Conservation (phyloP, 2,888 invertebrate genomes). For the Epirrhoe alternata region DNA sequence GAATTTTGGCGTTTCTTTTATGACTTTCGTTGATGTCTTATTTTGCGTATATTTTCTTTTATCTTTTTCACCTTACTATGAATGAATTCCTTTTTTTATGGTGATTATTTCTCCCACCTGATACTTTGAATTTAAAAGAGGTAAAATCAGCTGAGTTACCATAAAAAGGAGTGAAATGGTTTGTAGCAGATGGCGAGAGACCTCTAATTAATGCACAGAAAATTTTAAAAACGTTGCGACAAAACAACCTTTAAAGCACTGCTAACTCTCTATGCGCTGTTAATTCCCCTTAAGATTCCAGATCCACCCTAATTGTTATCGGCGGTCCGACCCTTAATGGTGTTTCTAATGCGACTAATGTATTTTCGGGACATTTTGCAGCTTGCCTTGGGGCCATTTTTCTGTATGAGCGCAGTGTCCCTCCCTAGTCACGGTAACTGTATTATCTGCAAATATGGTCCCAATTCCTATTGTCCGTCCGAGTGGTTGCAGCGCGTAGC, state of each 20-base stretch:
- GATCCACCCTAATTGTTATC: constrained; percentile 84
- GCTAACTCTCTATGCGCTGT: constrained; percentile 72
- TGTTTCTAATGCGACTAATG: constrained; percentile 84
- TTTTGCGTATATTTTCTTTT: constrained; percentile 68
- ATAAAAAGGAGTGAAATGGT: constrained; percentile 22
- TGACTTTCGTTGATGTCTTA: constrained; percentile 70
- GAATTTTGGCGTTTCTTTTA: constrained; percentile 73
- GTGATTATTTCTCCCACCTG: constrained; percentile 53
- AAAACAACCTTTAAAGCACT: constrained; percentile 67
- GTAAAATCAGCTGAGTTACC: constrained; percentile 15
- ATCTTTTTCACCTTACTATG: constrained; percentile 70
- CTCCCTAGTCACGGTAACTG: constrained; percentile 75
- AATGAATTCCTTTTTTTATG: constrained; percentile 68
- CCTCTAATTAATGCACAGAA: constrained; percentile 38
- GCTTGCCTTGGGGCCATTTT: constrained; percentile 81
- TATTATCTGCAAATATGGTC: constrained; percentile 84
- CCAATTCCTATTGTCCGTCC: constrained; percentile 81
- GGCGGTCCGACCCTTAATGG: constrained; percentile 79
- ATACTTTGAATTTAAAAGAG: constrained; percentile 31
- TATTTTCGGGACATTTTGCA: constrained; percentile 84
- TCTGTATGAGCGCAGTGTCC: constrained; percentile 72
- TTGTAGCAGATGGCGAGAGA: constrained; percentile 26
- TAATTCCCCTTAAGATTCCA: constrained; percentile 80
- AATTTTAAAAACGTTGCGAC: constrained; percentile 35
- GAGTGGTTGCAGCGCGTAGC: constrained; percentile 63